Percentiles rank a stretch among this genome's conserved stretches.
These are phyloP conservation scores for Eulithis testata DNA, from an alignment of 2,888 invertebrate genomes.

Conservation along the genomic window DNA sequence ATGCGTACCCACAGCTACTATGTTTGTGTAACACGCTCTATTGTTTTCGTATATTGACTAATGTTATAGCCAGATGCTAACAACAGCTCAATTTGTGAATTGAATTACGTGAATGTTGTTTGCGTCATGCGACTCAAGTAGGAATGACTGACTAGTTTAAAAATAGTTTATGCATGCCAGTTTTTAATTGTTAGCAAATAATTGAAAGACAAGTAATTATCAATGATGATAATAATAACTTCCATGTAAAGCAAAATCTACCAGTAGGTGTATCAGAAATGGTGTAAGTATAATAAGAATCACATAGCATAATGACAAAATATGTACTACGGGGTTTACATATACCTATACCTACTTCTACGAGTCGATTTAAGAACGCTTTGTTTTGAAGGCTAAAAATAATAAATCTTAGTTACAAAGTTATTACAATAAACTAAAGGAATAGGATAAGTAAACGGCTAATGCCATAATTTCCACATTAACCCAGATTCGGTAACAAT, in stretches of 20 bases:
- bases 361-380: too few relatives aligned
- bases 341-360: too few relatives aligned
- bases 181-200: too few relatives aligned
- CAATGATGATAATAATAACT: too few relatives aligned
- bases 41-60: constrained; percentile 31
- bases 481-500: constrained; percentile 29
- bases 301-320: too few relatives aligned
- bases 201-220: too few relatives aligned
- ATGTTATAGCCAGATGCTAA: constrained; percentile 34
- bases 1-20: constrained; percentile 3
- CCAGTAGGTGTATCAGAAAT: too few relatives aligned
- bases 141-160: neutral
- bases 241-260: too few relatives aligned
- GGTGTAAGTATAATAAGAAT: too few relatives aligned
- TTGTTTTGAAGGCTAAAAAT: neutral
- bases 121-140: neutral
- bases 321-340: too few relatives aligned
- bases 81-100: constrained; percentile 36
- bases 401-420: neutral
- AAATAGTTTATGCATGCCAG: neutral
- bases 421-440: constrained; percentile 10
- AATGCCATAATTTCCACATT: constrained; percentile 17
- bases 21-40: constrained; percentile 24
- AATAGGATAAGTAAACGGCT: constrained; percentile 9
- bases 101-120: constrained; percentile 23